These are phyloP conservation scores for Tanypteryx hageni DNA, from an alignment of 2,888 invertebrate species.

Conservation along the genomic window DNA sequence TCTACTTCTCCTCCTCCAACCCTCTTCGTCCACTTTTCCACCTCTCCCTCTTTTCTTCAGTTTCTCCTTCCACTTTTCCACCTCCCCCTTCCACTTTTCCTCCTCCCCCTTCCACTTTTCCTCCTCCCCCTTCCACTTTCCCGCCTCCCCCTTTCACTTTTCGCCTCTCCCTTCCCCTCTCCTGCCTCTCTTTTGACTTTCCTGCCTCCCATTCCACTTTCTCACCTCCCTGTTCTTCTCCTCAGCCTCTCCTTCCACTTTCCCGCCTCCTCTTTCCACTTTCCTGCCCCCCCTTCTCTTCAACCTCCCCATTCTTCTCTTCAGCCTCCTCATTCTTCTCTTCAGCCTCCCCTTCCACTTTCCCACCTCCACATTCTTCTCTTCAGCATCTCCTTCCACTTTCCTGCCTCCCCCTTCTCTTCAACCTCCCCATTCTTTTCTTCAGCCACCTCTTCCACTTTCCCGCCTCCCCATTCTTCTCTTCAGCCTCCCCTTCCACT, in stretches of 20 bases:
- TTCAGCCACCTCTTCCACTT: not conserved
- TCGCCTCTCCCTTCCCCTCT: not conserved
- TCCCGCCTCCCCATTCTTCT: too few species aligned
- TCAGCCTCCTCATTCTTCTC: not conserved
- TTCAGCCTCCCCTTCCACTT: not conserved
- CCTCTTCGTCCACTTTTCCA: too few species aligned
- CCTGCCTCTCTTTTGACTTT: not conserved
- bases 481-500: not conserved
- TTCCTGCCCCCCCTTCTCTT: too few species aligned
- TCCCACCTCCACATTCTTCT: not conserved
- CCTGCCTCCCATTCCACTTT: not conserved
- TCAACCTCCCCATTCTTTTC: not conserved
- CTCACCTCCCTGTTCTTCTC: too few species aligned
- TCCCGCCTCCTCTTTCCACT: too few species aligned
- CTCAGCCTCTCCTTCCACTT: not conserved
- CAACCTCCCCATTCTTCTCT: too few species aligned
- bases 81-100: not conserved
- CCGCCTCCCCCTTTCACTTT: too few species aligned
- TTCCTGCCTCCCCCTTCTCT: not conserved
- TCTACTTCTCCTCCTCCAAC: too few species aligned
- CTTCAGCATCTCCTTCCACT: not conserved
- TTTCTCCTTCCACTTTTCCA: not conserved
- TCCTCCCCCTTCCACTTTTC: not conserved
- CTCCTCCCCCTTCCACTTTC: too few species aligned
- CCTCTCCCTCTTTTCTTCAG: not conserved